Evolutionary conservation across 2,113 vertebrate genomes (phyloP), one percentile per base, ranked within the genome.

Genomic region (Osmerus eperlanus): DNA sequence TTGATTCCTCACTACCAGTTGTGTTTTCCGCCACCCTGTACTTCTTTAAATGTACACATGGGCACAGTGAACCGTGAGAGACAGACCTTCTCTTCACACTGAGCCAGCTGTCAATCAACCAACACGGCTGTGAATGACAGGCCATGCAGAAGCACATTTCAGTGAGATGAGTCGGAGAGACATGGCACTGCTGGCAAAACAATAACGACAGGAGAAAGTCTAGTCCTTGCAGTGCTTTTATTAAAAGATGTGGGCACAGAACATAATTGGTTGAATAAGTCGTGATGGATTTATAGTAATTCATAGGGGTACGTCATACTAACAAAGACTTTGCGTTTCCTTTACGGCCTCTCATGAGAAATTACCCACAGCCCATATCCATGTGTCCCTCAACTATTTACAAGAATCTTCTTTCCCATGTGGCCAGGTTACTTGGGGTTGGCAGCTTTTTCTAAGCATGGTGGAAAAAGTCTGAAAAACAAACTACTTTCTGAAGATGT

Each of bases 91-190:
- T 80, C 68, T 76, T 85, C 74, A 13, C 79, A 80, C 85, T 60
- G 79, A 84, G 81, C 83, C 84, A 73, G 73, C 71, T 72, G 86
- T 89, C 89, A 89, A 88, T 90, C 89, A 89, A 68, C 63, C 78
- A 8, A 65, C 79, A 70, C 83, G 64, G 74, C 65, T 32, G 68
- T 86, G 86, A 89, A 77, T 91, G 89, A 84, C 89, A 85, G 86
- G 81, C 82, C 85, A 85, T 86, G 87, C 86, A 87, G 87, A 89
- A 84, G 89, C 86, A 89, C 87, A 87, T 87, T 88, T 85, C 68
- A 56, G 68, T 73, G 78, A 87, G 86, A 80, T 18, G 75, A 87
- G 82, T 53, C 3, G 36, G 29, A 80, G 78, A 51, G 41, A 78
- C 74, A 73, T 68, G 29, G 78, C 72, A 78, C 78, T 85, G 78